These are phyloP conservation scores for Diarsia mendica DNA, from an alignment of 2,888 invertebrate genomes.

Conservation along the genomic window DNA sequence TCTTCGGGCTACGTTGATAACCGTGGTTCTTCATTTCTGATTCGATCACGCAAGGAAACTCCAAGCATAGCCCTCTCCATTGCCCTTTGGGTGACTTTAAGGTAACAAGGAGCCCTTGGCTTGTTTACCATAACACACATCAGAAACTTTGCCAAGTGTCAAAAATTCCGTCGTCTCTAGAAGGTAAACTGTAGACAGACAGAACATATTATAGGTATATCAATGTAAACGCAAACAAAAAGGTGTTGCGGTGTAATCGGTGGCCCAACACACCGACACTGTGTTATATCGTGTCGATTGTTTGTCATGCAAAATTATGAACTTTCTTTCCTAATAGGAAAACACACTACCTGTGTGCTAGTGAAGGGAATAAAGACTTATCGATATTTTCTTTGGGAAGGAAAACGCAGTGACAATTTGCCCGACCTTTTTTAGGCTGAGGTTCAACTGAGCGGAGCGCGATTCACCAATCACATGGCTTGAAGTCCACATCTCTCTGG, in stretches of 20 bases:
- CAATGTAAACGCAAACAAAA: neutral
- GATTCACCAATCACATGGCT: too few relatives aligned
- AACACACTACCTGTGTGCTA: slow-evolving; percentile 23
- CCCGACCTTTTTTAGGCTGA: too few relatives aligned
- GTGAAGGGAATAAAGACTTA: slow-evolving; percentile 23
- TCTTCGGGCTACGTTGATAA: too few relatives aligned
- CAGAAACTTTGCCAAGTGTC: neutral
- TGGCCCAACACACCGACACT: slow-evolving; percentile 16
- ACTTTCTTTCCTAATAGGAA: slow-evolving; percentile 53
- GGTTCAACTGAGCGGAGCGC: too few relatives aligned
- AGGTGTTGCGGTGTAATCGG: neutral
- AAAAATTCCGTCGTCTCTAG: neutral
- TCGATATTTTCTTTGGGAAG: slow-evolving; percentile 5
- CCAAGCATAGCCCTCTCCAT: too few relatives aligned
- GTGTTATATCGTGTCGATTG: slow-evolving; percentile 18
- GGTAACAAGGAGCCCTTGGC: too few relatives aligned
- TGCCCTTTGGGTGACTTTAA: too few relatives aligned
- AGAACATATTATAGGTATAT: neutral
- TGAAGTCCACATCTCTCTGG: too few relatives aligned
- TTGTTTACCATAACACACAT: too few relatives aligned
- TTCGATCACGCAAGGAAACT: too few relatives aligned
- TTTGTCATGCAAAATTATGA: slow-evolving; percentile 21
- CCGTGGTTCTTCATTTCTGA: too few relatives aligned
- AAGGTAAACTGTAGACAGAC: neutral
- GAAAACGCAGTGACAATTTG: neutral